Conservation (phyloP, 1,140 invertebrate species). For the Nomia melanderi region DNA sequence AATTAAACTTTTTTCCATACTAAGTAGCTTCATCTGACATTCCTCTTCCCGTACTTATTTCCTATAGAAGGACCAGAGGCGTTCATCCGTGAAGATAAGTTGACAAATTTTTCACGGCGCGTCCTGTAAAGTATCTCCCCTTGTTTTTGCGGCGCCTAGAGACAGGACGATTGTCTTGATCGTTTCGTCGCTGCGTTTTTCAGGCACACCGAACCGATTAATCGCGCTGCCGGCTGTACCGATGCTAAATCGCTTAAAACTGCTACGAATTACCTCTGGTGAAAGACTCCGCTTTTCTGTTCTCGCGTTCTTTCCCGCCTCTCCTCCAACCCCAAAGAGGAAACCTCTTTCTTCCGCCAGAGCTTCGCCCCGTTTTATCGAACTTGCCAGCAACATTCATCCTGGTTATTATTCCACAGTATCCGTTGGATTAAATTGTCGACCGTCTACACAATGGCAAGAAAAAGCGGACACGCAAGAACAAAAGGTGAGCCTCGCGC, state of each 20-base stretch:
- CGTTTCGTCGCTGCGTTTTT: constrained; percentile 55
- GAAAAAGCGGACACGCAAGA: constrained; percentile 8
- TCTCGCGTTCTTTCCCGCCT: neutral
- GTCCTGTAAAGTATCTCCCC: neutral
- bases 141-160: neutral
- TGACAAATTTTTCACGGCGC: constrained; percentile 12
- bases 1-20: too few species aligned
- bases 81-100: constrained; percentile 20
- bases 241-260: constrained; percentile 59
- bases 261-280: constrained; percentile 57
- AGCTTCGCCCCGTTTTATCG: constrained; percentile 33
- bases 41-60: too few species aligned
- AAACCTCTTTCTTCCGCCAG: too few species aligned
- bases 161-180: constrained; percentile 39
- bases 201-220: constrained; percentile 55
- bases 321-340: too few species aligned
- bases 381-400: constrained; percentile 51
- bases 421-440: constrained; percentile 36
- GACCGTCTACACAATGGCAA: neutral
- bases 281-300: constrained; percentile 15
- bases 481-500: constrained; percentile 8
- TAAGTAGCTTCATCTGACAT: too few species aligned
- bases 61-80: too few species aligned
- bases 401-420: constrained; percentile 55
- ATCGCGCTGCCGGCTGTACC: constrained; percentile 25